Conservation (phyloP, 2,888 invertebrate genomes). For the Lasioglossum marginatum region DNA sequence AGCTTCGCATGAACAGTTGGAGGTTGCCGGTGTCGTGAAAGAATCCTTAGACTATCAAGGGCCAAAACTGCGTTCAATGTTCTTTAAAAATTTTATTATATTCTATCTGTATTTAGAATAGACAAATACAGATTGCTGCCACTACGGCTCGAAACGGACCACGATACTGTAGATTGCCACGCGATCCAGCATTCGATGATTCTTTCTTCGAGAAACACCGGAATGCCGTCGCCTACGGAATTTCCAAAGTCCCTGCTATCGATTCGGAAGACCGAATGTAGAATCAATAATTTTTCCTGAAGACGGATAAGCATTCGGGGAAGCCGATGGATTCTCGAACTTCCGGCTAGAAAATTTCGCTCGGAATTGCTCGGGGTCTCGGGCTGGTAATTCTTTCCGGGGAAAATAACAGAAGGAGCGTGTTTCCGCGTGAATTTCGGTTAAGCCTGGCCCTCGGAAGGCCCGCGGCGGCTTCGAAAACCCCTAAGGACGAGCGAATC, state of each 20-base stretch:
- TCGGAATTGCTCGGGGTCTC: neutral
- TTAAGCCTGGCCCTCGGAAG: constrained; percentile 39
- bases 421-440: constrained; percentile 44
- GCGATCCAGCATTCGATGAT: neutral
- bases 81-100: neutral
- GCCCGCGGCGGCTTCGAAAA: constrained; percentile 55
- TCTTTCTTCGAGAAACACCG: neutral
- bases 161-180: neutral
- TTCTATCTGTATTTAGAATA: neutral
- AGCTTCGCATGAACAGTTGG: too few relatives aligned
- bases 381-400: constrained; percentile 25
- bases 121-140: neutral
- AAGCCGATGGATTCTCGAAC: neutral
- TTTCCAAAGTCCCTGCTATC: neutral
- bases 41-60: too few relatives aligned
- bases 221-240: neutral
- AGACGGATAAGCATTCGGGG: neutral
- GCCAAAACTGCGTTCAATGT: neutral
- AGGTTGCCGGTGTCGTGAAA: too few relatives aligned
- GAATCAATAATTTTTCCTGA: constrained; percentile 2
- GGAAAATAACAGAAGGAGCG: constrained; percentile 24
- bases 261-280: neutral
- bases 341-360: constrained; percentile 4
- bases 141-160: neutral
- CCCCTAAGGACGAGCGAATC: constrained; percentile 63